Base-by-base conservation (phyloP, 1,140 invertebrate species). In the Agrypnia vestita region DNA sequence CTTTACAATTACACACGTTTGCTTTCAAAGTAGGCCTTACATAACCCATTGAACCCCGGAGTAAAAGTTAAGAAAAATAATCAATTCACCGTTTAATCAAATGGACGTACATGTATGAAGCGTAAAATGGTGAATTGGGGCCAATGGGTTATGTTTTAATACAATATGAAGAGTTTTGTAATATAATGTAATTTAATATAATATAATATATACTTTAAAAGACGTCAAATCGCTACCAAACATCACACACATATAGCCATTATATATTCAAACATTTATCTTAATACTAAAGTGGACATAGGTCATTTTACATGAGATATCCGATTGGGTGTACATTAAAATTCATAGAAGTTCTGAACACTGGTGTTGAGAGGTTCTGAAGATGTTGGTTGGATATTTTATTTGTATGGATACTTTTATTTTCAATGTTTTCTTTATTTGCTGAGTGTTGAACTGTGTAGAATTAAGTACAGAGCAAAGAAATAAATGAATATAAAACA, bases 241-340 rank as follows among this genome's bases (percentile, higher is more conserved):
- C n/a, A 59, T 67, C 43, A 67, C 62, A 67, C 62, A 67, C 62
- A 67, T 15, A 46, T 67, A 67, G 62, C 62, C 62, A 67, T 67
- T 67, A 43, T 67, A 62, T 62, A 44, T 67, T 67, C 62, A 67
- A 67, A 67, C 62, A 67, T 44, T 67, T 67, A 67, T 15, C 62
- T 67, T 67, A 67, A n/a, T 46, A 44, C 62, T 67, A 67, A 15
- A 43, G 43, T 44, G 43, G 13, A 43, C 43, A 15, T 67, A 35
- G 6, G 25, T 35, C 25, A 6, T 35, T 35, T 35, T 35, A 35
- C 6, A 35, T 35, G 25, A 35, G 25, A 35, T 35, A 35, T 35
- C 25, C 25, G 25, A 35, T 35, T 35, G 25, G 25, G 25, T 35
- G 25, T 35, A 35, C 25, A 35, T 35, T 35, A 3, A 35, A 35